These are phyloP conservation scores for Halisarca cf. caerulea DNA, from an alignment of 37 sponge, comb jelly and placozoan species.

Conservation along the genomic window DNA sequence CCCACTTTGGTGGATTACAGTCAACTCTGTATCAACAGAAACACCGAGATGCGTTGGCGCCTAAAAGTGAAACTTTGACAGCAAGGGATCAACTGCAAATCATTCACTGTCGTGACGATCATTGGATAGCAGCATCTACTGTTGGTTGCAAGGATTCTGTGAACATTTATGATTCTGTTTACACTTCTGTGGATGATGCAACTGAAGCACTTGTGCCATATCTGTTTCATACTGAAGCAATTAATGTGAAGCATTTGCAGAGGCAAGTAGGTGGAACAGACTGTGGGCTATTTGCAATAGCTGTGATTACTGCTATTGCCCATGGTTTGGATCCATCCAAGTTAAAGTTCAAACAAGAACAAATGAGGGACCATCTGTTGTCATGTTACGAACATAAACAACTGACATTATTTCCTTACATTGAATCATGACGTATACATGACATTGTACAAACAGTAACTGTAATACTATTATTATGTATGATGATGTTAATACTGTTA, in stretches of 20 bases:
- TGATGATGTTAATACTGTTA: too few species aligned
- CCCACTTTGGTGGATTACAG: too few species aligned
- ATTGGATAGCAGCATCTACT: conserved; percentile 52
- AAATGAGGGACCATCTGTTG: conserved; percentile 43
- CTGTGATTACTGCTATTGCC: conserved; percentile 25
- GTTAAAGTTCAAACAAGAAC: conserved; percentile 10
- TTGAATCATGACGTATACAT: too few species aligned
- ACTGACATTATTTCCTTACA: conserved; percentile 29
- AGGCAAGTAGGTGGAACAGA: conserved; percentile 45
- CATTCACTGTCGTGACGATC: conserved; percentile 41
- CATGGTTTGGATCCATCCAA: neutral
- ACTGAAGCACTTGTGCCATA: conserved; percentile 1
- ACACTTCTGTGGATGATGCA: conserved; percentile 22
- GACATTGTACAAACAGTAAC: too few species aligned
- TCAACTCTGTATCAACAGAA: too few species aligned
- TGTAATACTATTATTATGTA: too few species aligned
- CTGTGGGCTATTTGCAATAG: conserved; percentile 56
- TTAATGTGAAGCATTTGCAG: conserved; percentile 18
- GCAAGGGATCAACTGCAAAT: conserved; percentile 21
- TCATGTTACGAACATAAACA: conserved; percentile 15
- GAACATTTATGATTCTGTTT: conserved; percentile 38
- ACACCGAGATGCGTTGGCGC: too few species aligned
- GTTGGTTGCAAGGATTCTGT: conserved; percentile 9
- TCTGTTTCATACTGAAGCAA: neutral
- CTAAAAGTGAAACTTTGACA: neutral